A percentile compares a stretch with the other conserved stretches of the same genome.
Evolutionary conservation across 2,113 vertebrate species (phyloP).

Genomic region (Uria aalge): DNA sequence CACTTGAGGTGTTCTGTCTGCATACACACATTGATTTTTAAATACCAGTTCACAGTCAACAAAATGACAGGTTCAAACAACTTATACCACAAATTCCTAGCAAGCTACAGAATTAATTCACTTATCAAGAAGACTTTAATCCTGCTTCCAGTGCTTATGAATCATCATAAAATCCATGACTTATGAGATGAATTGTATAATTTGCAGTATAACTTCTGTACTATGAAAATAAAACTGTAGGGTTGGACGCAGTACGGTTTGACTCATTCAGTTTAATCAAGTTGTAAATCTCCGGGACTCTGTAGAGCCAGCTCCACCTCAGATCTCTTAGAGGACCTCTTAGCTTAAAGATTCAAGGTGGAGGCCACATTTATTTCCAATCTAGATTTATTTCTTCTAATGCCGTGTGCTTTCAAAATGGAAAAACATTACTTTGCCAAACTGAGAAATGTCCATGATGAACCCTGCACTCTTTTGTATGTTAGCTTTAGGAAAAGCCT

Average conservation of each 20-base stretch:
- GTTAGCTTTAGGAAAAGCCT: neutral
- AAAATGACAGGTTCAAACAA: neutral
- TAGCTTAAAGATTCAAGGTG: neutral
- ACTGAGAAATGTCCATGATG: neutral
- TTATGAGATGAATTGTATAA: constrained; percentile 11
- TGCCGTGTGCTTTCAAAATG: neutral
- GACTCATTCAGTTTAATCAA: neutral
- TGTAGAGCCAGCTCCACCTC: neutral
- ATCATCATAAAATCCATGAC: constrained; percentile 32
- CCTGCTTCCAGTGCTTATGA: neutral
- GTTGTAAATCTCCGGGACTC: neutral
- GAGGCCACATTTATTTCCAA: neutral
- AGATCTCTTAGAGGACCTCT: neutral
- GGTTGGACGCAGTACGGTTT: neutral
- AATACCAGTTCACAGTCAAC: neutral
- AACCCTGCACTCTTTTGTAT: neutral
- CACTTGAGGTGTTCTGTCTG: neutral
- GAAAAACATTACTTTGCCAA: neutral
- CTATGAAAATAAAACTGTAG: constrained; percentile 7
- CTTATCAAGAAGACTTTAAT: constrained; percentile 27
- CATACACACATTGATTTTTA: neutral
- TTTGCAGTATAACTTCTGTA: neutral
- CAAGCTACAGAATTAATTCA: constrained; percentile 9
- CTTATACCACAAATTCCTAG: neutral
- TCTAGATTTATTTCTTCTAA: neutral